phyloP scores from a whole-genome alignment of 1,140 invertebrate species.

The Trigoniulus corallinus region DNA sequence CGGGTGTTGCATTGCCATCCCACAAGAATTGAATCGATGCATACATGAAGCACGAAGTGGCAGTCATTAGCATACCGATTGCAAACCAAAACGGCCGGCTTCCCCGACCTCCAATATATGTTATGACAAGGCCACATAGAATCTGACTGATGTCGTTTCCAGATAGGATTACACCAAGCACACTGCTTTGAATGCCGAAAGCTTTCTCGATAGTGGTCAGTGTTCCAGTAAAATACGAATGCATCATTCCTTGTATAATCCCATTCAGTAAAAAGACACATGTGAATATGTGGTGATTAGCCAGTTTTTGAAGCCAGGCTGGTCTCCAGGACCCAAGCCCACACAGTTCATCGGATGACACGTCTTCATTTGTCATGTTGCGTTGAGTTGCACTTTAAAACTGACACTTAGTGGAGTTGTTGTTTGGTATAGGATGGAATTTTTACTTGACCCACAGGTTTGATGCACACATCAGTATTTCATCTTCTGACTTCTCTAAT shows the following conservation, averaged over 20 bases:
- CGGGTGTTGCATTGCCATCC: background rate
- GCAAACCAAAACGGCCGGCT: conserved; percentile 45
- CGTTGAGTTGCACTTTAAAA: too few species aligned
- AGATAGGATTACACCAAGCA: conserved; percentile 35
- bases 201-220: conserved; percentile 63
- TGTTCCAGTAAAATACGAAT: conserved; percentile 55
- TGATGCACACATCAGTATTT: too few species aligned
- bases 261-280: conserved; percentile 52
- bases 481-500: too few species aligned
- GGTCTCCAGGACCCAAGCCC: conserved; percentile 41
- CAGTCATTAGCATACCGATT: conserved; percentile 35
- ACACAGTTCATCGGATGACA: too few species aligned
- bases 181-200: conserved; percentile 40
- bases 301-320: conserved; percentile 43
- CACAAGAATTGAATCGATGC: conserved; percentile 48
- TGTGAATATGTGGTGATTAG: conserved; percentile 56
- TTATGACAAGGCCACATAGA: conserved; percentile 37
- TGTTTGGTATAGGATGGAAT: too few species aligned
- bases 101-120: conserved; percentile 37
- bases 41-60: conserved; percentile 46
- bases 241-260: conserved; percentile 53
- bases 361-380: too few species aligned
- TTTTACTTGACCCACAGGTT: too few species aligned
- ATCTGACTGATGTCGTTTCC: conserved; percentile 54
- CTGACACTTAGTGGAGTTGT: too few species aligned